Evolutionary conservation across 2,888 invertebrate genomes (phyloP), one percentile per base, ranked within the genome.

Genomic region (Drosophila conformis): DNA sequence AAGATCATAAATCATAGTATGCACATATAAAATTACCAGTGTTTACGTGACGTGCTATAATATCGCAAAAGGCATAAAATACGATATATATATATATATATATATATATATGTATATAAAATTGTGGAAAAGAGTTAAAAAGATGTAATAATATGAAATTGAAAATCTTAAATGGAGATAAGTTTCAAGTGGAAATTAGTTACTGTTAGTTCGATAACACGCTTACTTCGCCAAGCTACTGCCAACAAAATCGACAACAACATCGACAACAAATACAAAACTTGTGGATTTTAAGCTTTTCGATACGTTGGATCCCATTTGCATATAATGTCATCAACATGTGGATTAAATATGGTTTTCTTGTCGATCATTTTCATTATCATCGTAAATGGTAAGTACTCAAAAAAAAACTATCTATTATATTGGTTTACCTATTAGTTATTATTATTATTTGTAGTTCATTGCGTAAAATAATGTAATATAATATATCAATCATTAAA

Each of bases 261-360:
- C 29, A 36, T 51, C 49, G 54, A 36, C 21, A 53, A 29, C 21
- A 61, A 69, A 52, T 51, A 72, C 53, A 62, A 69, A 69, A 66
- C 76, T 72, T 53, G 27, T 57, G 76, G 60, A 76, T 73, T 83
- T 77, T 33, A 59, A 66, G 48, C 38, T 64, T 57, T 74, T 78
- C 54, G 66, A 83, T 78, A 80, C 73, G 63, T 87, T 87, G 87
- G 87, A 88, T 83, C 53, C 80, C 69, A 74, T 62, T 82, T 69
- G 62, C 79, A 81, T 76, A 91, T 92, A 92, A 93, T 93, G 92
- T 92, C 93, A 91, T 91, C 93, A 92, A 91, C 88, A 93, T 93
- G 92, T 93, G 93, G 91, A 92, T 92, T 93, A 91, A 90, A 91
- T 83, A 90, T 93, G 89, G 90, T 92, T 91, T 92, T 92, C 90